These are phyloP conservation scores for Indri indri DNA, from an alignment of 2,113 vertebrate species.

Conservation along the genomic window DNA sequence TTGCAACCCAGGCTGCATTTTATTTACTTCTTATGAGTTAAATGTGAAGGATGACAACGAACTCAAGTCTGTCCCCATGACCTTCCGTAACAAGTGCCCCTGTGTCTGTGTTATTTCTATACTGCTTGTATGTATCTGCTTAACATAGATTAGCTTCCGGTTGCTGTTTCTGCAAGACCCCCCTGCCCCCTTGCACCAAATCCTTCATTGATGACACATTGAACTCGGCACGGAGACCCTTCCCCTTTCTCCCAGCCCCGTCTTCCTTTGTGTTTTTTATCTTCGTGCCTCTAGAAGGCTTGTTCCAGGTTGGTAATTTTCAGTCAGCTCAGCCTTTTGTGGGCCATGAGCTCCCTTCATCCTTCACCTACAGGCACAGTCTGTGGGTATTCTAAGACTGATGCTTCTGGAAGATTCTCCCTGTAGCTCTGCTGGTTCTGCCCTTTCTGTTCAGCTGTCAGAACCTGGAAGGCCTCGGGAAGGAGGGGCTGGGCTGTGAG, in stretches of 20 bases:
- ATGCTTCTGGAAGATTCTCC: not conserved
- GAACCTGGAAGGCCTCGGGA: not conserved
- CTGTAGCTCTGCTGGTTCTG: not conserved
- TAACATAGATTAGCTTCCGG: not conserved
- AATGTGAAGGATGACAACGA: not conserved
- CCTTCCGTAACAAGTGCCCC: not conserved
- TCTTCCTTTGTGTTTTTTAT: not conserved
- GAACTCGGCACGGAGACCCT: too few species aligned
- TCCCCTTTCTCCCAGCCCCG: fast-evolving
- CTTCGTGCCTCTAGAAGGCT: not conserved
- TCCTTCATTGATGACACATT: not conserved
- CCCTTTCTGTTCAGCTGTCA: not conserved
- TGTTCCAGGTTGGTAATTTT: not conserved
- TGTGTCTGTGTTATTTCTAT: not conserved
- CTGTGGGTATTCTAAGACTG: not conserved
- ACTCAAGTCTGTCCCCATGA: not conserved
- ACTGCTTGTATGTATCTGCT: not conserved
- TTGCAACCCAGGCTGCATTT: not conserved
- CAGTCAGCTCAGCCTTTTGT: not conserved
- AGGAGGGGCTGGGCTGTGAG: not conserved
- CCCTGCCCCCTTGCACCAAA: not conserved
- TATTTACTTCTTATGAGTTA: not conserved
- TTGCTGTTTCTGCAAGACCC: not conserved
- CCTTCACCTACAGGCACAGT: not conserved
- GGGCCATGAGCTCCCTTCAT: not conserved